phyloP scores from a whole-genome alignment of 2,797 vertebrate genomes.

The Oreochromis grahami region DNA sequence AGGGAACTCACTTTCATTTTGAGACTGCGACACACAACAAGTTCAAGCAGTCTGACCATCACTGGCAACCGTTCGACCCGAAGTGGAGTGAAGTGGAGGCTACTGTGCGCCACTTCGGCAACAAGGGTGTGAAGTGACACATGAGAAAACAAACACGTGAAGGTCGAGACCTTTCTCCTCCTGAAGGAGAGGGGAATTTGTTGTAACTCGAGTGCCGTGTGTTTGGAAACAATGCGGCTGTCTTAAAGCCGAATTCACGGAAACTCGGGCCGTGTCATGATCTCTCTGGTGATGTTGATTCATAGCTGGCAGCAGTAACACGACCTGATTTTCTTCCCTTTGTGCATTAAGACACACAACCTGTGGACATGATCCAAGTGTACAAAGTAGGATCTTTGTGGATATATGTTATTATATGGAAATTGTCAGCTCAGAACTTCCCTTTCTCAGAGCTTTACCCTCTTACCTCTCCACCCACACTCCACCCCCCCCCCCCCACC shows the following conservation, averaged over 20 bases:
- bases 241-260: neutral
- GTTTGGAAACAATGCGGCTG: slow-evolving; percentile 6
- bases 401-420: neutral
- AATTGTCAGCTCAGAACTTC: neutral
- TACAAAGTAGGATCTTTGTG: neutral
- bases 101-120: slow-evolving; percentile 41
- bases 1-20: neutral
- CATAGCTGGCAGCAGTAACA: neutral
- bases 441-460: neutral
- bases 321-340: neutral
- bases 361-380: neutral
- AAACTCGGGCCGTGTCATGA: slow-evolving; percentile 18
- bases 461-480: neutral
- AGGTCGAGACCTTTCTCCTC: slow-evolving; percentile 19
- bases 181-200: slow-evolving; percentile 40
- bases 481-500: neutral
- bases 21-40: neutral
- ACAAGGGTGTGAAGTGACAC: slow-evolving; percentile 58
- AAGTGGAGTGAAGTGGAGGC: slow-evolving; percentile 33
- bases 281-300: neutral
- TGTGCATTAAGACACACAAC: neutral
- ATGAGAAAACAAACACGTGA: slow-evolving; percentile 52
- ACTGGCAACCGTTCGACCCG: neutral
- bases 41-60: neutral
- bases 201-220: slow-evolving; percentile 31